Percentiles rank a stretch among this genome's conserved stretches.
These are phyloP conservation scores for Paralinhomoeus sp. DNA, from an alignment of 2,888 invertebrate species.

Conservation along the genomic window DNA sequence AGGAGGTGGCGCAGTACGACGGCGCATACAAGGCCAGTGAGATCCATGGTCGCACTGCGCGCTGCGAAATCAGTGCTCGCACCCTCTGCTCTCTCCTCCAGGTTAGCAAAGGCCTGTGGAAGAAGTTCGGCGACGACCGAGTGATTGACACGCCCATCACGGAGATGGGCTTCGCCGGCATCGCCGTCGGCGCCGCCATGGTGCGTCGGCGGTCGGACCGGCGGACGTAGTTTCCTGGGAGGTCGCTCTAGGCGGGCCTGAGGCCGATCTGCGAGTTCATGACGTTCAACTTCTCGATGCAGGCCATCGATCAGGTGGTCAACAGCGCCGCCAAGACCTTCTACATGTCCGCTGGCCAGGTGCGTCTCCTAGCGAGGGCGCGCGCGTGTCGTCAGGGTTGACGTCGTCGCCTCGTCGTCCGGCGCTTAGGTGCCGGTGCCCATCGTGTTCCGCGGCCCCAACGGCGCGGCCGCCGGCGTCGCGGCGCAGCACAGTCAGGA, in stretches of 20 bases:
- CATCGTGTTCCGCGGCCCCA: constrained; percentile 90
- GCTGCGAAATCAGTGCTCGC: no score
- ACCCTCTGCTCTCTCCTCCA: no score
- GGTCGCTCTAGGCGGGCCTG: constrained; percentile 44
- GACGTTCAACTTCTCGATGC: constrained; percentile 96
- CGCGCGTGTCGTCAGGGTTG: background rate
- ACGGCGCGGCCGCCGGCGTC: constrained; percentile 81
- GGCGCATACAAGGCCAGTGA: constrained; percentile 56
- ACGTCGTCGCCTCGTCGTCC: no score
- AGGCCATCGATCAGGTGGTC: constrained; percentile 84
- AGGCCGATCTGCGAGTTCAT: constrained; percentile 86
- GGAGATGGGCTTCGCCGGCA: constrained; percentile 83
- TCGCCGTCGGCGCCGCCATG: constrained; percentile 80
- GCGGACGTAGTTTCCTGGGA: constrained; percentile 26
- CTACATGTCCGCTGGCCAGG: constrained; percentile 79
- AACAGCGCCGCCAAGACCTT: constrained; percentile 88
- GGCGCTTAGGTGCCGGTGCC: constrained; percentile 45
- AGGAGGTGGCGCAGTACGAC: constrained; percentile 95
- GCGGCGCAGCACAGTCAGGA: constrained; percentile 96
- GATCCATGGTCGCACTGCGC: background rate
- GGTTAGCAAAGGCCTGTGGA: constrained; percentile 81
- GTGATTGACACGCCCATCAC: constrained; percentile 95
- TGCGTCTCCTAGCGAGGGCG: constrained; percentile 26
- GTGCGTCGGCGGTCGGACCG: constrained; percentile 24
- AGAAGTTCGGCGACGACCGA: constrained; percentile 87